A percentile compares a stretch with the other conserved stretches of the same genome.
phyloP scores from a whole-genome alignment of 2,113 vertebrate species.

The Archocentrus centrarchus region DNA sequence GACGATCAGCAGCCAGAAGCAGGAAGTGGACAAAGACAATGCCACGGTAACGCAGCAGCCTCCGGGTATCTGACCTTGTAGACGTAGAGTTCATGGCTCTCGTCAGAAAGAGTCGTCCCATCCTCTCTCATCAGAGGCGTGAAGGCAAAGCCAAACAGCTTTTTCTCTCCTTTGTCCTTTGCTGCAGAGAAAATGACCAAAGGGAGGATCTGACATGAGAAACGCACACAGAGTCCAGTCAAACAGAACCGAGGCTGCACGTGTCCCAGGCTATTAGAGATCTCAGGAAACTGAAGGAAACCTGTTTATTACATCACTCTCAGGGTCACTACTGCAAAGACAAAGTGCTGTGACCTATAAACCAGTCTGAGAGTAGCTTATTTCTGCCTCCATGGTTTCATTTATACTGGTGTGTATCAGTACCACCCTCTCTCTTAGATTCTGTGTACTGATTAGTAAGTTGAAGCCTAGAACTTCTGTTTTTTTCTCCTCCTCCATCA shows the following conservation, averaged over 20 bases:
- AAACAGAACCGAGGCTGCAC: background rate
- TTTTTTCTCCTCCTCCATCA: too few relatives aligned
- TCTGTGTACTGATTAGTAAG: too few relatives aligned
- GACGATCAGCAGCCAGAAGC: background rate
- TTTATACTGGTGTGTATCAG: background rate
- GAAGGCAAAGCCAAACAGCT: constrained; percentile 96
- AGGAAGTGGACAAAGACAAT: background rate
- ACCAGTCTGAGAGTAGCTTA: accelerated
- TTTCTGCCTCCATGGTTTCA: background rate
- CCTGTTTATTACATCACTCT: background rate
- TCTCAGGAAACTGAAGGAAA: background rate
- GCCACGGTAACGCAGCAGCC: background rate
- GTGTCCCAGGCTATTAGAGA: background rate
- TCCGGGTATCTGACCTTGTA: constrained; percentile 88
- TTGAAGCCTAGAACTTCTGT: too few relatives aligned
- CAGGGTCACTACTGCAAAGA: background rate
- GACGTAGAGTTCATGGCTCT: constrained; percentile 96
- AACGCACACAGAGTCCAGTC: accelerated
- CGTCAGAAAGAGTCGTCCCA: constrained; percentile 94
- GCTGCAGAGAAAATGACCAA: constrained; percentile 73
- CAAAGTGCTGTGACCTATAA: background rate
- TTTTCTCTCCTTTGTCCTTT: constrained; percentile 99
- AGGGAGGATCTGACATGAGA: background rate
- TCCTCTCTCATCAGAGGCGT: constrained; percentile 98
- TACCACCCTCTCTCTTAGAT: too few relatives aligned